Percentiles rank a stretch among this genome's conserved stretches.
phyloP scores from a whole-genome alignment of 2,797 vertebrate genomes.

The Taeniopygia guttata region DNA sequence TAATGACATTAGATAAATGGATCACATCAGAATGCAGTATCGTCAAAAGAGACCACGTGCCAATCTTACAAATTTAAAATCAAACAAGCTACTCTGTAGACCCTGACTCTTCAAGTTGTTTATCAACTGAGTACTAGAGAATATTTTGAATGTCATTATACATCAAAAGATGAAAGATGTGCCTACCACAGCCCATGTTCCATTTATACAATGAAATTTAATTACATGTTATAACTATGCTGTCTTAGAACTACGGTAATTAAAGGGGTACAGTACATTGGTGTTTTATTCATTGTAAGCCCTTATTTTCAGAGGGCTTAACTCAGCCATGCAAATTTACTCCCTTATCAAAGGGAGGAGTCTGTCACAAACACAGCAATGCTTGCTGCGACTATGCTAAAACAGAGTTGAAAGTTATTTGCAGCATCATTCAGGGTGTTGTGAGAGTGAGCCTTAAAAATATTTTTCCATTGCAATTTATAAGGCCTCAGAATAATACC shows the following conservation, averaged over 20 bases:
- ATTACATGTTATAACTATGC: conserved; percentile 68
- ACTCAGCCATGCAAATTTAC: conserved; percentile 43
- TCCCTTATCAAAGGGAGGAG: conserved; percentile 21
- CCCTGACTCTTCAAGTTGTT: conserved; percentile 71
- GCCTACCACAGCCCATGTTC: conserved; percentile 63
- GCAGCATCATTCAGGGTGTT: neutral
- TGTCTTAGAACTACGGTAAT: conserved; percentile 54
- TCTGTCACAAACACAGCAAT: neutral
- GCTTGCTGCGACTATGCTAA: neutral
- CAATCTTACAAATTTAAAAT: conserved; percentile 71
- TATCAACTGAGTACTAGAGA: conserved; percentile 72
- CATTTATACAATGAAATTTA: conserved; percentile 72
- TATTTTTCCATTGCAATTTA: neutral
- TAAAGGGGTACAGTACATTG: conserved; percentile 49
- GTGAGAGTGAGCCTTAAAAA: neutral
- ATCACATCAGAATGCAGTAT: conserved; percentile 63
- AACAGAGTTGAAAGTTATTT: neutral
- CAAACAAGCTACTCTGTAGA: conserved; percentile 68
- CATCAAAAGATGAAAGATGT: conserved; percentile 73
- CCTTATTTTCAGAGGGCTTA: conserved; percentile 50
- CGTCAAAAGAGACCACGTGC: conserved; percentile 67
- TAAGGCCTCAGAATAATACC: neutral
- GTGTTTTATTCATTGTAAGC: conserved; percentile 40
- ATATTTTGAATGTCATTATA: conserved; percentile 76
- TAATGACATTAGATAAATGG: conserved; percentile 74